Evolutionary conservation across 2,888 invertebrate genomes (phyloP), one percentile per base, ranked within the genome.

Genomic region (Rhaphigaster nebulosa): DNA sequence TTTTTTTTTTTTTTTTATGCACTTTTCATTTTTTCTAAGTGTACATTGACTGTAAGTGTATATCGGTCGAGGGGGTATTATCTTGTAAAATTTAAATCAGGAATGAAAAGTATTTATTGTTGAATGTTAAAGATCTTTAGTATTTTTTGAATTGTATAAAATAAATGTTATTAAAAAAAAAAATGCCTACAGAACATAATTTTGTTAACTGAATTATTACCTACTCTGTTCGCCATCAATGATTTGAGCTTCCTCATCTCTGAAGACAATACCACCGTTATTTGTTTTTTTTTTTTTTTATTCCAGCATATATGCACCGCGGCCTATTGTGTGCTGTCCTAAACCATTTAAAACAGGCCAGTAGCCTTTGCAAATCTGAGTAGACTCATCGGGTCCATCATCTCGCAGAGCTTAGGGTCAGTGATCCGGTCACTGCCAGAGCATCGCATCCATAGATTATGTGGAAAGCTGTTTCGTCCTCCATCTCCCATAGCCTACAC

Each of bases 21-120:
- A 70, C 34, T 76, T 76, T 38, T 76, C 34, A 76, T 76, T 76
- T 76, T 15, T 34, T 70, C 20, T 1, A 70, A 70, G 3, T 34
- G 4, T 34, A 70, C 4, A 29, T 34, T 70, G 70, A 29, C 38
- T 76, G 29, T 80, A 84, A 84, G 45, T 45, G 26, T 84, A 45
- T 45, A 41, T 23, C 13, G 84, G 45, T 26, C 45, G 18, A 45
- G 45, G 34, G 80, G 84, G n/a, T 26, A 45, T 13, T 26, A 84
- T 84, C 5, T 45, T 50, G n/a, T 84, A 84, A 84, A 45, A 45
- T 41, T 80, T 13, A 84, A 45, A 26, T 45, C 0, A 41, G 15
- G 84, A 84, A 84, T 84, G 45, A 84, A 45, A 50, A 84, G 41
- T 84, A 84, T 84, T 84, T 84, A 84, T 84, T 84, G 84, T 84